Evolutionary conservation across 2,888 invertebrate genomes (phyloP).

Genomic region (Diogma glabrata): DNA sequence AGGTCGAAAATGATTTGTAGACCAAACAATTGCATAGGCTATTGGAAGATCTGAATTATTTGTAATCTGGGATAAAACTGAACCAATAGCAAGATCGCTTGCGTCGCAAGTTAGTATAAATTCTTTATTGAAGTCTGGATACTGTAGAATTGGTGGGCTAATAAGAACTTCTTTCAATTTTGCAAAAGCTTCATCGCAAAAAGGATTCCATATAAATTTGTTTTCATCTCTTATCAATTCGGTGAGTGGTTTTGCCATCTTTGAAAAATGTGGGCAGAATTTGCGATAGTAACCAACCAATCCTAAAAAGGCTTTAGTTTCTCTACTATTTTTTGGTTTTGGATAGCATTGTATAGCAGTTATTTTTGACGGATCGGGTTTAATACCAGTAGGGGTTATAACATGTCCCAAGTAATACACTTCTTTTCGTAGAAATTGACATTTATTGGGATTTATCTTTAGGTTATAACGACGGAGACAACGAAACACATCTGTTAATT

Average conservation of each 20-base stretch:
- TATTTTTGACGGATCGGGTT: slow-evolving; percentile 19
- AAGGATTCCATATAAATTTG: slow-evolving; percentile 17
- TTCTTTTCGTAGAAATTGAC: slow-evolving; percentile 20
- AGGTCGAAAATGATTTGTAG: background rate
- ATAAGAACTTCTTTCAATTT: background rate
- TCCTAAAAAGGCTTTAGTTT: too few relatives aligned
- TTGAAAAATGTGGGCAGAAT: slow-evolving; percentile 22
- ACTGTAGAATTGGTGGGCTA: background rate
- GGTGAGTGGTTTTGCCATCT: slow-evolving; percentile 21
- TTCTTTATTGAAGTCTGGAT: background rate
- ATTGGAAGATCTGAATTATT: background rate
- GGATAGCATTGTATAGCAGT: slow-evolving; percentile 18
- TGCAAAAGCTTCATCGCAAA: slow-evolving; percentile 4
- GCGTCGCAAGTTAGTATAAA: background rate
- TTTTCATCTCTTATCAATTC: slow-evolving; percentile 17
- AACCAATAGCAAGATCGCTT: background rate
- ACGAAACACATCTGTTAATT: slow-evolving; percentile 18
- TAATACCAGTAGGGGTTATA: slow-evolving; percentile 17
- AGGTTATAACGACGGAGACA: slow-evolving; percentile 17
- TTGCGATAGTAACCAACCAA: slow-evolving; percentile 24
- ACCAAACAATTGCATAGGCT: background rate
- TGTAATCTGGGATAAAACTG: background rate
- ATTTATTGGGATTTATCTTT: slow-evolving; percentile 21
- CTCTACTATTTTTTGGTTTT: slow-evolving; percentile 15
- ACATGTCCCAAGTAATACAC: slow-evolving; percentile 19